Evolutionary conservation across 2,888 invertebrate genomes (phyloP), one percentile per base, ranked within the genome.

Genomic region (Molorchus minor): DNA sequence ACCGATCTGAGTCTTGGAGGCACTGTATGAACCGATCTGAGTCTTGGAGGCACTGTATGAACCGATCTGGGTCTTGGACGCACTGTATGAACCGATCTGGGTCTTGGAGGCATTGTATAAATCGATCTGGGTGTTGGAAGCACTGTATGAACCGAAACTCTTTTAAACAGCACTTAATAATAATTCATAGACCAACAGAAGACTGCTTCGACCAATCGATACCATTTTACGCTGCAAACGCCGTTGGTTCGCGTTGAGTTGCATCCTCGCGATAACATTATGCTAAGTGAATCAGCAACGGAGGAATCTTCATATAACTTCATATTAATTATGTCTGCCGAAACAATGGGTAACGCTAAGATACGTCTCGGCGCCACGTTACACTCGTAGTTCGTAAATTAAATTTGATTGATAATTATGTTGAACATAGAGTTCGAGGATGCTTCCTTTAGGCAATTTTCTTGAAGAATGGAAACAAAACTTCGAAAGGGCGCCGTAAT

Each of bases 181-280:
- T n/a, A n/a, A n/a, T n/a, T n/a, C n/a, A n/a, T n/a, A n/a, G n/a
- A n/a, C n/a, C n/a, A n/a, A n/a, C n/a, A n/a, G n/a, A n/a, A n/a
- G n/a, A n/a, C n/a, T n/a, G n/a, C n/a, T n/a, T n/a, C n/a, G n/a
- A n/a, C n/a, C n/a, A n/a, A 33, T 33, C 33, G 33, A 33, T n/a
- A 12, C 12, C 33, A 33, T 12, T 33, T 33, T 33, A 3, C 5
- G 25, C 5, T 8, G 33, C 10, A 33, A 33, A 7, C 7, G 33
- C 5, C 12, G 33, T 33, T 12, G 33, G n/a, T 3, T 12, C 21
- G 25, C 36, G n/a, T 16, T 45, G 30, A 30, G 25, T 54, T 36
- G 44, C 45, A 45, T 38, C 25, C 33, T 38, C 29, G 16, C 36
- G 54, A 54, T 54, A 54, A 45, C 54, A 45, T 54, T 54, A 54